phyloP scores from a whole-genome alignment of 2,113 vertebrate species.

The Danionella cerebrum region DNA sequence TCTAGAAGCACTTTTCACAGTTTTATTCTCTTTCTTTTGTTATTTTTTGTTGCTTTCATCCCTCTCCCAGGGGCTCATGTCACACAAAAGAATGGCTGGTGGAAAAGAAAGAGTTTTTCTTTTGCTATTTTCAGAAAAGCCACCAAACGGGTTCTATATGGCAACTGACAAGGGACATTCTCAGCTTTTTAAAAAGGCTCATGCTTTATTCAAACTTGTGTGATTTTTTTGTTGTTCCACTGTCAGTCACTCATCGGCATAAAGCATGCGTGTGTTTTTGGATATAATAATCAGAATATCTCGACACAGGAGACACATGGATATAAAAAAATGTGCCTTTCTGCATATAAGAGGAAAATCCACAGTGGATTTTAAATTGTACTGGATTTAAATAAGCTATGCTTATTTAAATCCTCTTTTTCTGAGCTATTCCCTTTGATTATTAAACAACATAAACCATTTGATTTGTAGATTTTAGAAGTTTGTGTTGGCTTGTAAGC shows the following conservation, averaged over 20 bases:
- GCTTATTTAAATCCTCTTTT: too few relatives aligned
- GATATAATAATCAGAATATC: conserved; percentile 6
- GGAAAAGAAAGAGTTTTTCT: neutral
- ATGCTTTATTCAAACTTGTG: conserved; percentile 38
- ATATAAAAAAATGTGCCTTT: neutral
- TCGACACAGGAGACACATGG: neutral
- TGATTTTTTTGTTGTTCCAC: conserved; percentile 10
- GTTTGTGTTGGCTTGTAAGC: neutral
- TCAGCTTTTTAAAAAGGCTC: conserved; percentile 29
- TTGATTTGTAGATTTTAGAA: neutral
- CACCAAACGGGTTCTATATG: conserved; percentile 9
- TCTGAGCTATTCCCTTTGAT: too few relatives aligned
- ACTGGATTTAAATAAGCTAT: too few relatives aligned
- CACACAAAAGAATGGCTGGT: neutral
- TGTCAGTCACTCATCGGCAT: conserved; percentile 23
- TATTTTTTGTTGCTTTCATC: conserved; percentile 5
- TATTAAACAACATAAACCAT: too few relatives aligned
- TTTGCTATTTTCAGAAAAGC: conserved; percentile 32
- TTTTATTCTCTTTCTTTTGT: neutral
- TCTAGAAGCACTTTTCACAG: neutral
- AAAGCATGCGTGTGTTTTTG: conserved; percentile 8
- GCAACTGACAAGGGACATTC: conserved; percentile 31
- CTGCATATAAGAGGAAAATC: too few relatives aligned
- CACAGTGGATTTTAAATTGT: too few relatives aligned
- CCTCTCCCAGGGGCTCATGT: neutral